Evolutionary conservation across 2,888 invertebrate genomes (phyloP).

Genomic region (Aleiodes testaceus): DNA sequence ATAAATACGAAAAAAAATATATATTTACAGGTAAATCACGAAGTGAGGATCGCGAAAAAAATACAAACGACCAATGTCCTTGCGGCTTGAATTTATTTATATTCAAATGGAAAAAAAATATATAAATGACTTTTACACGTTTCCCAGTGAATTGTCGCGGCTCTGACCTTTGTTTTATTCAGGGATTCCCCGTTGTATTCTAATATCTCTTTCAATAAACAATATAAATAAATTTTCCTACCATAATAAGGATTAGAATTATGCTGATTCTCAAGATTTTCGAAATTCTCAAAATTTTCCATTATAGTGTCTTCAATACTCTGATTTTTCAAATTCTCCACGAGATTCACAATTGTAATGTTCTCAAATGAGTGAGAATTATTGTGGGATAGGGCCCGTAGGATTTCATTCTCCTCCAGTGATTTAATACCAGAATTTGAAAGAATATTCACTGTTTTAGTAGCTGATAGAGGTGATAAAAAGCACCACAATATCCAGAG

Average conservation of each 20-base stretch:
- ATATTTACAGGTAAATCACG: slow-evolving; percentile 22
- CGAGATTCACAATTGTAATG: slow-evolving; percentile 63
- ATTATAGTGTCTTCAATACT: slow-evolving; percentile 41
- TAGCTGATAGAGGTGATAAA: slow-evolving; percentile 37
- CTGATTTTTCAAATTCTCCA: slow-evolving; percentile 55
- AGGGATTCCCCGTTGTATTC: background rate
- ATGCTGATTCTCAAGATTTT: slow-evolving; percentile 1
- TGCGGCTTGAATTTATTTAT: slow-evolving; percentile 27
- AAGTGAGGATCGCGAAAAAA: slow-evolving; percentile 26
- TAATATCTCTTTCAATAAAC: background rate
- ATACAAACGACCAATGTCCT: slow-evolving; percentile 27
- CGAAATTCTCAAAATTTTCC: slow-evolving; percentile 41
- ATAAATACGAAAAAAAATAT: background rate
- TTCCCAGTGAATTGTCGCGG: background rate
- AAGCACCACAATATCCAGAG: slow-evolving; percentile 35
- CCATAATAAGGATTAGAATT: slow-evolving; percentile 62
- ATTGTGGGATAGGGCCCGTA: slow-evolving; percentile 60
- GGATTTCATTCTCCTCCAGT: slow-evolving; percentile 64
- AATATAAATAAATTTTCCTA: slow-evolving; percentile 44
- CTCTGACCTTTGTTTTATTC: slow-evolving; percentile 14
- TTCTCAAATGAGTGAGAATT: slow-evolving; percentile 57
- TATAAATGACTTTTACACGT: background rate
- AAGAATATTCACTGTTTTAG: slow-evolving; percentile 60
- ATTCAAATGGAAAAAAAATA: slow-evolving; percentile 13
- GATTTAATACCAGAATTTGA: slow-evolving; percentile 47